Percentiles rank a stretch among this genome's conserved stretches.
Evolutionary conservation across 2,797 vertebrate genomes (phyloP).

Genomic region (Scyliorhinus canicula): DNA sequence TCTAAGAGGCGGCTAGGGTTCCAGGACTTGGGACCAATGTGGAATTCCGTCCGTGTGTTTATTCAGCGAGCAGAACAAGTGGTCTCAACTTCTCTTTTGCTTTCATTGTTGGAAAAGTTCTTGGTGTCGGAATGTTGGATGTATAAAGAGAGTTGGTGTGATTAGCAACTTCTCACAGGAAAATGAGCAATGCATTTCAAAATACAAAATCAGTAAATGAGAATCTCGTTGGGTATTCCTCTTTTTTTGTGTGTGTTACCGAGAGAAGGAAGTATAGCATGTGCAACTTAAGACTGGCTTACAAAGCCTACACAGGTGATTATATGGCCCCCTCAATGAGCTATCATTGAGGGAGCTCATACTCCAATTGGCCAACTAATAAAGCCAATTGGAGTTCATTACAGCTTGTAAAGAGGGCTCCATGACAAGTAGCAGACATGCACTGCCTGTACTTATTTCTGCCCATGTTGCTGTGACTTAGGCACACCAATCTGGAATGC

Average conservation of each 20-base stretch:
- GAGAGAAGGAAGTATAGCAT: background rate
- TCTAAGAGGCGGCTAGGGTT: no score
- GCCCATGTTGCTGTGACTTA: background rate
- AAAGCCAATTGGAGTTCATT: no score
- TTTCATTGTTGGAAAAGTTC: background rate
- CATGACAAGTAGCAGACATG: background rate
- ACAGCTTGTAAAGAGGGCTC: background rate
- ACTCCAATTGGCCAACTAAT: no score
- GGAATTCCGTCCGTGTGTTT: no score
- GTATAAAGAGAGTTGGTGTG: background rate
- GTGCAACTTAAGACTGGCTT: no score
- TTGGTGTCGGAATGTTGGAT: background rate
- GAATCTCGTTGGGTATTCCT: background rate
- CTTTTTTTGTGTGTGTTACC: background rate
- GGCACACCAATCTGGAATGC: background rate
- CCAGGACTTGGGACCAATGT: no score
- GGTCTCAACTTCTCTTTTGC: background rate
- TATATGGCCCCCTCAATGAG: no score
- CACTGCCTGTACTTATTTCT: background rate
- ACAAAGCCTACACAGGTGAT: no score
- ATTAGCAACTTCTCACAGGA: background rate
- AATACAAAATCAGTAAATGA: background rate
- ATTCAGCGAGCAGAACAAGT: background rate
- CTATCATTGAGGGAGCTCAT: no score
- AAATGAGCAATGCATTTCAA: background rate